A percentile compares a stretch with the other conserved stretches of the same genome.
Evolutionary conservation across 1,140 invertebrate genomes (phyloP).

Genomic region (Seison nebaliae): DNA sequence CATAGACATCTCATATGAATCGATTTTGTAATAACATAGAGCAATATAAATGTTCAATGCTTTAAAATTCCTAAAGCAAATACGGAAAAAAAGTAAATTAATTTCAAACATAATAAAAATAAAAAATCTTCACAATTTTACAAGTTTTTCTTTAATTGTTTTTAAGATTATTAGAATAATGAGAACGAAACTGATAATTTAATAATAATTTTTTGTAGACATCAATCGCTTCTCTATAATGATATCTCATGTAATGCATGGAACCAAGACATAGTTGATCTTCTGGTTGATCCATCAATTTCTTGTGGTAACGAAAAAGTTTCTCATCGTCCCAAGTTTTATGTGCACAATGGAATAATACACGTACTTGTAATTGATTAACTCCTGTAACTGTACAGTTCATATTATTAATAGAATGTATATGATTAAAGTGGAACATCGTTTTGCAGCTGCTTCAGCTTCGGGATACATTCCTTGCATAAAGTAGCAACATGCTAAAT

Average conservation of each 20-base stretch:
- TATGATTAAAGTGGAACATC: slow-evolving; percentile 18
- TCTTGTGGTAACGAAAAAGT: slow-evolving; percentile 50
- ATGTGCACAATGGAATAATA: slow-evolving; percentile 71
- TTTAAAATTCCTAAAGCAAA: slow-evolving; percentile 47
- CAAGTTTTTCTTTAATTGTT: too few relatives aligned
- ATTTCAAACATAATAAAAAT: background rate
- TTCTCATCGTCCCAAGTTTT: slow-evolving; percentile 62
- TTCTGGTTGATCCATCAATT: slow-evolving; percentile 57
- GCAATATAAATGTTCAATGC: slow-evolving; percentile 89
- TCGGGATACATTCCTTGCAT: slow-evolving; percentile 58
- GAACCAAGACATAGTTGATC: slow-evolving; percentile 81
- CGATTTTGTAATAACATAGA: slow-evolving; percentile 83
- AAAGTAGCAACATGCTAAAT: slow-evolving; percentile 76
- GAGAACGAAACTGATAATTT: too few relatives aligned
- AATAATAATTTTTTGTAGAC: slow-evolving; percentile 79
- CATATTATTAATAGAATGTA: slow-evolving; percentile 20
- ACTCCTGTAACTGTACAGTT: background rate
- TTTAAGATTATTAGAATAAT: too few relatives aligned
- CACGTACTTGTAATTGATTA: slow-evolving; percentile 36
- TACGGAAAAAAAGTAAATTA: too few relatives aligned
- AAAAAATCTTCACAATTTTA: slow-evolving; percentile 18
- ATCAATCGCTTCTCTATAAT: slow-evolving; percentile 94
- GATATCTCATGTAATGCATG: slow-evolving; percentile 71
- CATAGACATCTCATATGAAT: slow-evolving; percentile 41
- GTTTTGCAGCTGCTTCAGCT: slow-evolving; percentile 30